A percentile compares a stretch with the other conserved stretches of the same genome.
These are phyloP conservation scores for Aphodius granarius DNA, from an alignment of 2,888 invertebrate genomes.

Conservation along the genomic window DNA sequence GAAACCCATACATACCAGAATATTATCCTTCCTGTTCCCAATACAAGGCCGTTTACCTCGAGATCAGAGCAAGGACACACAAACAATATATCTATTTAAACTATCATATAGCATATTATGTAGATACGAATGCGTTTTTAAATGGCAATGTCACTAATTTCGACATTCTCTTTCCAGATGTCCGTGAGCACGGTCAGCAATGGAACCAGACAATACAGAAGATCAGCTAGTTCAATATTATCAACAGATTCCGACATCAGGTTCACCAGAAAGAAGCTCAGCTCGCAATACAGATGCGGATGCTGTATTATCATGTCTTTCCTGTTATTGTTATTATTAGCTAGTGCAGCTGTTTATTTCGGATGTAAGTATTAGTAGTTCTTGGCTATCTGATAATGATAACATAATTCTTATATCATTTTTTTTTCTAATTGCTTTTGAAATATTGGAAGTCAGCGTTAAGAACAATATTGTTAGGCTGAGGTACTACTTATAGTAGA, in stretches of 20 bases:
- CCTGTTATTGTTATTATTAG: constrained; percentile 75
- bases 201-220: constrained; percentile 55
- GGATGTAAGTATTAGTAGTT: constrained; percentile 62
- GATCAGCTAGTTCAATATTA: constrained; percentile 76
- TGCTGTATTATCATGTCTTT: constrained; percentile 85
- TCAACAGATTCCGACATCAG: constrained; percentile 88
- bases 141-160: not conserved
- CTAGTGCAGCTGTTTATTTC: constrained; percentile 66
- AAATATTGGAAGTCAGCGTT: too few species aligned
- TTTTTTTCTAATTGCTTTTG: too few species aligned
- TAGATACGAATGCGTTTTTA: not conserved
- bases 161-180: constrained; percentile 52
- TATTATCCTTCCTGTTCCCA: not conserved
- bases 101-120: not conserved
- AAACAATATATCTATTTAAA: not conserved
- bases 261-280: constrained; percentile 82
- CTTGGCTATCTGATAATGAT: too few species aligned
- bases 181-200: constrained; percentile 55
- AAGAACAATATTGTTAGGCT: too few species aligned
- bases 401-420: too few species aligned
- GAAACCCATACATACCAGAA: not conserved
- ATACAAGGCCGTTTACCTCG: not conserved
- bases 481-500: too few species aligned
- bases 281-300: constrained; percentile 83
- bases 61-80: not conserved